These are phyloP conservation scores for Tromatobia lineatoria DNA, from an alignment of 2,888 invertebrate genomes.

Conservation along the genomic window DNA sequence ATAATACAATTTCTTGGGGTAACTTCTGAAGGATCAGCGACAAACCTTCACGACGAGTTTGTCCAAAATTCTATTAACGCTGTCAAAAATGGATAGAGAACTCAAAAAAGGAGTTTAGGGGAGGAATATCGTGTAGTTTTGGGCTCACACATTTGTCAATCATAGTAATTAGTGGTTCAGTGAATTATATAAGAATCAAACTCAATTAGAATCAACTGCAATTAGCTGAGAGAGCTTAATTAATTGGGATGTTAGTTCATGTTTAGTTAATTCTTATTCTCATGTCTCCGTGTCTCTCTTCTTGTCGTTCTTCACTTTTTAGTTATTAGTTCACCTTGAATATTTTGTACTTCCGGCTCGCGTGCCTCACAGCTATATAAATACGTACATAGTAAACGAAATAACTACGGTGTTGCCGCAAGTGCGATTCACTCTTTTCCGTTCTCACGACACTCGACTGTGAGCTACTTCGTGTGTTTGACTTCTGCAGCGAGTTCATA, in stretches of 20 bases:
- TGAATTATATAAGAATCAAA: background rate
- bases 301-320: conserved; percentile 13
- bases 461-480: background rate
- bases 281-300: background rate
- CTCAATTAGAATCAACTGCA: background rate
- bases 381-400: conserved; percentile 21
- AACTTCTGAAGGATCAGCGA: background rate
- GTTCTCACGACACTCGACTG: conserved; percentile 50
- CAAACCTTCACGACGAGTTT: conserved; percentile 19
- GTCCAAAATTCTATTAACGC: conserved; percentile 14
- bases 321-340: conserved; percentile 9
- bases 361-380: conserved; percentile 13
- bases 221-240: conserved; percentile 39
- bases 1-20: conserved; percentile 38
- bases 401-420: conserved; percentile 17
- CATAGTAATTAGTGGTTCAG: conserved; percentile 1
- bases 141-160: background rate
- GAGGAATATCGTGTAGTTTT: background rate
- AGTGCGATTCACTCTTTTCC: conserved; percentile 45
- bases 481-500: background rate
- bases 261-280: conserved; percentile 13
- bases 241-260: conserved; percentile 27
- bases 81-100: conserved; percentile 25
- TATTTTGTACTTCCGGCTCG: conserved; percentile 43
- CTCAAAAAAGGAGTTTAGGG: background rate